phyloP scores from a whole-genome alignment of 1,140 invertebrate genomes.

The Ephestia elutella region DNA sequence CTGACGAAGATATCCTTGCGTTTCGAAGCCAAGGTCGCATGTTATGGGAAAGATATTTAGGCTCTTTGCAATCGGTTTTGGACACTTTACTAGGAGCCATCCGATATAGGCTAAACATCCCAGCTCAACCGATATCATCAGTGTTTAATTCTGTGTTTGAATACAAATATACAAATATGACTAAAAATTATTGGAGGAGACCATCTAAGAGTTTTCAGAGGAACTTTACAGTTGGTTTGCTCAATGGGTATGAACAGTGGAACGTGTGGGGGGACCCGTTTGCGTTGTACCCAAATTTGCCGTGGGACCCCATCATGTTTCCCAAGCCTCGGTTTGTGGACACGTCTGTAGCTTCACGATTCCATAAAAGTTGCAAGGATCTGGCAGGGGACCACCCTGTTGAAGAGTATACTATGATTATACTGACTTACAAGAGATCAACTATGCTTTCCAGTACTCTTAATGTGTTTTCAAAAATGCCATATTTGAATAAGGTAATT shows the following conservation, averaged over 20 bases:
- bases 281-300: constrained; percentile 89
- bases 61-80: constrained; percentile 85
- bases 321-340: constrained; percentile 94
- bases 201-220: constrained; percentile 92
- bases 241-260: constrained; percentile 88
- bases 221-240: constrained; percentile 89
- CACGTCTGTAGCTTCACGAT: constrained; percentile 87
- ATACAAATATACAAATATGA: constrained; percentile 80
- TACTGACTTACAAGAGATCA: constrained; percentile 97
- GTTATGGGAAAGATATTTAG: constrained; percentile 91
- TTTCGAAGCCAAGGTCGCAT: constrained; percentile 90
- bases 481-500: constrained; percentile 91
- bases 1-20: constrained; percentile 89
- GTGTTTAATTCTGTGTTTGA: constrained; percentile 80
- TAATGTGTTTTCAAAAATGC: constrained; percentile 90
- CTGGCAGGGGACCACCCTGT: constrained; percentile 95
- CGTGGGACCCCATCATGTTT: constrained; percentile 90
- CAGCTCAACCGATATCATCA: constrained; percentile 82
- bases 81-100: constrained; percentile 89
- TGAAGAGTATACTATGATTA: constrained; percentile 99
- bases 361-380: constrained; percentile 96
- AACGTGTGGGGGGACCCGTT: constrained; percentile 92
- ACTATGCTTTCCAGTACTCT: constrained; percentile 93
- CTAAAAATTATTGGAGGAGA: constrained; percentile 76
- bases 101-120: constrained; percentile 88